phyloP scores from a whole-genome alignment of 2,113 vertebrate species.

The Megatriorchis doriae region DNA sequence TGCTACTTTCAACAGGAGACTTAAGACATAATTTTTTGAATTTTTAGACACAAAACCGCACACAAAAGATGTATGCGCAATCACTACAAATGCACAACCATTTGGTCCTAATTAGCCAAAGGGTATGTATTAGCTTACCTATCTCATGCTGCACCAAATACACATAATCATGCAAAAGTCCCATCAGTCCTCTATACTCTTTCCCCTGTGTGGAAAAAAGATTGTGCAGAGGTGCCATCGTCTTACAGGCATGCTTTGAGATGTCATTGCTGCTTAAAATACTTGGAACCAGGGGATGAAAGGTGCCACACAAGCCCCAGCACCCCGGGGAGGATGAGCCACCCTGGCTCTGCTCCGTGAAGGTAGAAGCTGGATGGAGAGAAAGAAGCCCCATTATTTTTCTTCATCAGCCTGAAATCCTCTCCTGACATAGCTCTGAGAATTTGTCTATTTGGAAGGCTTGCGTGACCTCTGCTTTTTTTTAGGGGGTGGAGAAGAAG shows the following conservation, averaged over 20 bases:
- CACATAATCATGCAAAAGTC: rapidly evolving
- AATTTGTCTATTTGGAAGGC: not conserved
- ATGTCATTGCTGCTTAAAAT: not conserved
- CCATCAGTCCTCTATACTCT: not conserved
- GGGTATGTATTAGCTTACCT: no score
- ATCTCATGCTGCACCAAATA: not conserved
- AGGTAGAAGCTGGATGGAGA: not conserved
- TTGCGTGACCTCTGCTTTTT: not conserved
- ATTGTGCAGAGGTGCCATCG: not conserved
- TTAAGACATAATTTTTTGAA: not conserved
- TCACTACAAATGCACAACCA: not conserved
- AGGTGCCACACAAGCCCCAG: not conserved
- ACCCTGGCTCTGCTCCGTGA: not conserved
- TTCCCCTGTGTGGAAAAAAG: not conserved
- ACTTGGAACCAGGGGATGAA: not conserved
- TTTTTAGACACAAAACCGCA: not conserved
- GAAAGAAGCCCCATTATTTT: not conserved
- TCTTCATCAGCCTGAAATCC: not conserved
- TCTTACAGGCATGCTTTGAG: not conserved
- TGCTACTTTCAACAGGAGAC: not conserved
- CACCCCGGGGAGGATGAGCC: not conserved
- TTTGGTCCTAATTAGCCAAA: not conserved
- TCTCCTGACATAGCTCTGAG: not conserved
- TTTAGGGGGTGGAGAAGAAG: no score
- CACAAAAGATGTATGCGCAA: rapidly evolving